A percentile compares a stretch with the other conserved stretches of the same genome.
These are phyloP conservation scores for Lomographa bimaculata DNA, from an alignment of 2,888 invertebrate species.

Conservation along the genomic window DNA sequence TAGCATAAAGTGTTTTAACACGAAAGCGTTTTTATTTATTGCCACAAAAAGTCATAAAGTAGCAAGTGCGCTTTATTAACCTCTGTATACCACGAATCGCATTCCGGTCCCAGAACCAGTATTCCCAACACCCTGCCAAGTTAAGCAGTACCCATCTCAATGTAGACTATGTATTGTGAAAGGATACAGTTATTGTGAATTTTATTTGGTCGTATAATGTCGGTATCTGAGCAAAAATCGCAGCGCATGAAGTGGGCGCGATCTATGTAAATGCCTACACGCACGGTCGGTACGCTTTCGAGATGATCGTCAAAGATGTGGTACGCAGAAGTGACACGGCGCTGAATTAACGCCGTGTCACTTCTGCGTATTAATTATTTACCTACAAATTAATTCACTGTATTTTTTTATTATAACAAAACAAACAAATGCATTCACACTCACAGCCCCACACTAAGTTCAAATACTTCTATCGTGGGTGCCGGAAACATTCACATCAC, in stretches of 20 bases:
- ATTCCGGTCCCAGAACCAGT: slow-evolving; percentile 56
- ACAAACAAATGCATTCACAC: no score
- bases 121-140: slow-evolving; percentile 26
- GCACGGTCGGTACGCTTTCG: slow-evolving; percentile 67
- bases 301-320: slow-evolving; percentile 64
- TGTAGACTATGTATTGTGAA: no score
- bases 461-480: no score
- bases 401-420: no score
- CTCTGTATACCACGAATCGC: slow-evolving; percentile 52
- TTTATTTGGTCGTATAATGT: slow-evolving; percentile 56
- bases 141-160: slow-evolving; percentile 9
- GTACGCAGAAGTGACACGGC: slow-evolving; percentile 58
- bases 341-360: no score
- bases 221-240: slow-evolving; percentile 66
- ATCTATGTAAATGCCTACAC: slow-evolving; percentile 77
- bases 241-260: slow-evolving; percentile 66
- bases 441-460: no score
- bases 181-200: not conserved
- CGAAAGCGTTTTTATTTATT: slow-evolving; percentile 72
- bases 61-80: slow-evolving; percentile 79
- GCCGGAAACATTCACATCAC: no score
- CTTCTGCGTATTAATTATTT: no score
- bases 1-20: slow-evolving; percentile 66
- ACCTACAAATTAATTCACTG: no score
- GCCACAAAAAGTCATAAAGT: slow-evolving; percentile 77